Evolutionary conservation across 37 sponge, comb jelly and placozoan species (phyloP).

Genomic region (Chondrosia reniformis): DNA sequence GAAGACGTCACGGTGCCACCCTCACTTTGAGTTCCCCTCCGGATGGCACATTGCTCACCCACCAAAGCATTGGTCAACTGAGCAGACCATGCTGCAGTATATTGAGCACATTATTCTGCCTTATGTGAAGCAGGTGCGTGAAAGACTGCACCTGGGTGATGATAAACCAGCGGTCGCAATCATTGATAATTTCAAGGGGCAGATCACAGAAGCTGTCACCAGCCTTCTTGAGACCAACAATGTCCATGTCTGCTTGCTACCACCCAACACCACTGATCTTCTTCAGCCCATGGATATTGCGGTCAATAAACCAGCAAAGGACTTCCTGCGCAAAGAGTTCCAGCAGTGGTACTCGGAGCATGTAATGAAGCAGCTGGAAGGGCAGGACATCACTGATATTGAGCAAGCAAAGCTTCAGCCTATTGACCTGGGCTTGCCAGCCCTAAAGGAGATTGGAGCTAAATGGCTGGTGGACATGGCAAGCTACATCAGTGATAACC

Average conservation of each 20-base stretch:
- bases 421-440: not conserved
- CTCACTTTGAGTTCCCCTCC: conserved; percentile 13
- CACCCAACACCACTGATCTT: conserved; percentile 25
- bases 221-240: conserved; percentile 11
- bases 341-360: conserved; percentile 20
- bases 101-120: conserved; percentile 23
- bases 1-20: conserved; percentile 23
- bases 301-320: conserved; percentile 33
- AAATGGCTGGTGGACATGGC: conserved; percentile 14
- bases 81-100: conserved; percentile 30
- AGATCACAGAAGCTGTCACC: conserved; percentile 6
- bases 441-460: conserved; percentile 7
- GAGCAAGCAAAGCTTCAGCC: not conserved
- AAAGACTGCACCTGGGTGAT: not conserved
- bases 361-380: conserved; percentile 6
- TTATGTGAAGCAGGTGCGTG: not conserved
- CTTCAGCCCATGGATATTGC: conserved; percentile 36
- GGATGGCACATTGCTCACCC: conserved; percentile 36
- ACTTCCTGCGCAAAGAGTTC: not conserved
- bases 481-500: not conserved
- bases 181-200: conserved; percentile 23
- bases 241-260: conserved; percentile 10
- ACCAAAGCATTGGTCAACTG: conserved; percentile 26
- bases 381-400: not conserved
- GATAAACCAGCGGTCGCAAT: not conserved